Base-by-base conservation (phyloP, 2,113 vertebrate genomes). In the Kryptolebias marmoratus region DNA sequence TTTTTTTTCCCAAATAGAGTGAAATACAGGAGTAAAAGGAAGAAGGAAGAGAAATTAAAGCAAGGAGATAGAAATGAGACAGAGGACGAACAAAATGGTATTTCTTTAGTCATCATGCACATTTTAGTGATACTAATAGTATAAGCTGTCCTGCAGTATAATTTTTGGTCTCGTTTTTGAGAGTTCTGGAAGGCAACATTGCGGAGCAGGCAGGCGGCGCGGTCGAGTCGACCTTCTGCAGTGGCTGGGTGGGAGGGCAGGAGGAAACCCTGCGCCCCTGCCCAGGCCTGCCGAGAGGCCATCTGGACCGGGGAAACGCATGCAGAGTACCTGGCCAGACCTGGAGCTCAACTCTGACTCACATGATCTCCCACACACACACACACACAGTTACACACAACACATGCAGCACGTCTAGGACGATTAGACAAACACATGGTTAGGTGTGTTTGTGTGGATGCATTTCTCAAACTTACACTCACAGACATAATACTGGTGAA, bases 281-380 rank as follows among this genome's bases (percentile, higher is more conserved):
- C 87, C 89, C 80, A 78, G 72, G 81, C 91, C 88, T 89, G 88
- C 85, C 32, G 87, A 75, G 89, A 87, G 84, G 84, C 90, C 90
- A 92, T 93, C 91, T 93, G 91, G 91, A 91, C 88, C 32, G 85
- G 86, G 90, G 89, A 93, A 93, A 92, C 86, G 90, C 91, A 92
- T 59, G 87, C 91, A 83, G 90, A 80, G 91, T 80, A 90, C 88
- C 89, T 92, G 91, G 86, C 90, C 84, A 89, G 84, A 90, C 89
- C 88, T 85, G 86, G 82, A 89, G 68, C 84, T 84, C 75, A 64
- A 75, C 81, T 77, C 85, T 85, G 84, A 88, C 87, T 85, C 86
- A 84, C 81, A 74, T 73, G 64, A 68, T 68, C 50, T 1, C 75
- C 68, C 73, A 66, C 60, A 42, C 28, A 63, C 48, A 73, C 74